These are phyloP conservation scores for Nyctalus aviator DNA, from an alignment of 2,797 vertebrate genomes.

Conservation along the genomic window DNA sequence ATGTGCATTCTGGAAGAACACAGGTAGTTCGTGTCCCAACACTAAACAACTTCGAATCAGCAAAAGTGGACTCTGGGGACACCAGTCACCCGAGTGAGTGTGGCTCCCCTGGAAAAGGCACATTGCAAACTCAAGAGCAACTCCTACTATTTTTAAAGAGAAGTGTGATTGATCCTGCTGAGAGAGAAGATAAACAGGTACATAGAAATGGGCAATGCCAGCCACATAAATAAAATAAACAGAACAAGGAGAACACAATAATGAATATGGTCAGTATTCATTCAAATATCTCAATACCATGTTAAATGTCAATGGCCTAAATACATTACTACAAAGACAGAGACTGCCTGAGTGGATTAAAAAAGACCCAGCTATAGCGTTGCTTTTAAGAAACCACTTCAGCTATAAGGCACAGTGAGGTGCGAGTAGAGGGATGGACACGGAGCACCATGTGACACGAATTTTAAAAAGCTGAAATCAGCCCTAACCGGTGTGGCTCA, in stretches of 20 bases:
- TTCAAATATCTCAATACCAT: neutral
- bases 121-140: neutral
- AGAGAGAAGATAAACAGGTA: neutral
- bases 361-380: neutral
- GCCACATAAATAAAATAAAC: neutral
- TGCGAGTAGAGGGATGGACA: neutral
- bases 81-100: accelerated
- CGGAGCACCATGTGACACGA: too few species aligned
- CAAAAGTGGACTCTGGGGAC: neutral
- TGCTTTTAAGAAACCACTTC: neutral
- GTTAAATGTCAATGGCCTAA: neutral
- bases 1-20: neutral
- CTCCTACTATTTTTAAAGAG: neutral
- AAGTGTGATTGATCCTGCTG: neutral
- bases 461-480: neutral
- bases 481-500: too few species aligned
- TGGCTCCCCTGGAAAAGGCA: too few species aligned
- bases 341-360: neutral
- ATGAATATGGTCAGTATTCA: too few species aligned
- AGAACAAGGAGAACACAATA: neutral
- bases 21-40: neutral
- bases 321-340: neutral
- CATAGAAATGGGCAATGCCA: neutral
- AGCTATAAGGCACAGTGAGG: too few species aligned
- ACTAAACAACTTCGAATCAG: neutral